A percentile compares a stretch with the other conserved stretches of the same genome.
phyloP scores from a whole-genome alignment of 2,888 invertebrate genomes.

The Drosophila neonasuta region DNA sequence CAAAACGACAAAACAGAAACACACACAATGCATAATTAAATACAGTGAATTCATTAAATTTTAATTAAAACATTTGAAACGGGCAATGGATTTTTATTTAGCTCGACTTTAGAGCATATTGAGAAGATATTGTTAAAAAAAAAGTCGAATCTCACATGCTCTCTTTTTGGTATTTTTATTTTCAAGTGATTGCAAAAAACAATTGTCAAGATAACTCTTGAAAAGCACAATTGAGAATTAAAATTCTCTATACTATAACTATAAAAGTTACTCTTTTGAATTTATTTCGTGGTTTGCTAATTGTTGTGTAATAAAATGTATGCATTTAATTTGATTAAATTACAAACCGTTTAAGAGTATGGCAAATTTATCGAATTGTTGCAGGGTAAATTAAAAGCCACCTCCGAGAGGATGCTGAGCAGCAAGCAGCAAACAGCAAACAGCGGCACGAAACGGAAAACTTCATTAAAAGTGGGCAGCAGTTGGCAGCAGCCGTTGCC shows the following conservation, averaged over 20 bases:
- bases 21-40: slow-evolving; percentile 68
- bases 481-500: slow-evolving; percentile 55
- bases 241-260: too few species aligned
- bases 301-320: not conserved
- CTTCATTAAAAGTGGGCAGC: slow-evolving; percentile 76
- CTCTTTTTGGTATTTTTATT: slow-evolving; percentile 15
- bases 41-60: slow-evolving; percentile 72
- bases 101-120: slow-evolving; percentile 41
- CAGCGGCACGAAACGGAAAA: slow-evolving; percentile 65
- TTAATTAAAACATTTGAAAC: slow-evolving; percentile 75
- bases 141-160: slow-evolving; percentile 37
- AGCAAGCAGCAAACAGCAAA: slow-evolving; percentile 30
- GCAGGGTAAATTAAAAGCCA: slow-evolving; percentile 36
- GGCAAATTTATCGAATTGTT: slow-evolving; percentile 7
- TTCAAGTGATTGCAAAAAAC: not conserved
- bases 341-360: slow-evolving; percentile 1
- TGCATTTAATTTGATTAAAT: slow-evolving; percentile 8
- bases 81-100: slow-evolving; percentile 70
- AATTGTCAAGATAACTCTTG: not conserved
- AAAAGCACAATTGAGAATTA: not conserved
- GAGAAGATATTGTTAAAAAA: slow-evolving; percentile 13
- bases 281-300: not conserved
- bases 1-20: slow-evolving; percentile 36
- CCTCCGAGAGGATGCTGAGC: slow-evolving; percentile 4
- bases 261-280: too few species aligned